Percentiles rank a stretch among this genome's conserved stretches.
Evolutionary conservation across 2,113 vertebrate species (phyloP).

Genomic region (Coregonus clupeaformis): DNA sequence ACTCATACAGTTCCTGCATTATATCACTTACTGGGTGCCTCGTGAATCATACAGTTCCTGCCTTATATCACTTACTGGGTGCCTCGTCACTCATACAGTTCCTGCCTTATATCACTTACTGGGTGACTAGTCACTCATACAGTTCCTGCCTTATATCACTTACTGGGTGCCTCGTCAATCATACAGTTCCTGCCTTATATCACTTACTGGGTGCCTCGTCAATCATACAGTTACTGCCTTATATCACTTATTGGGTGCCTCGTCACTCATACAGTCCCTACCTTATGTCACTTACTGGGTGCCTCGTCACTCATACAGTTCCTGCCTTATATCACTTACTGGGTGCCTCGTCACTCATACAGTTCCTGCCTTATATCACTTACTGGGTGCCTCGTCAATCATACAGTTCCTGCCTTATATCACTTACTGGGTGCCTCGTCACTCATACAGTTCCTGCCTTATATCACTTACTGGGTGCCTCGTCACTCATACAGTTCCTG

Average conservation of each 20-base stretch:
- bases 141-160: slow-evolving; percentile 18
- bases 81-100: not conserved
- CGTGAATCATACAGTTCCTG: slow-evolving; percentile 1
- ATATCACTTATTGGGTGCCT: slow-evolving; percentile 34
- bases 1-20: slow-evolving; percentile 10
- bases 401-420: slow-evolving; percentile 20
- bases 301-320: not conserved
- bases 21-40: slow-evolving; percentile 34
- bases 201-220: slow-evolving; percentile 29
- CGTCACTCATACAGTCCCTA: slow-evolving; percentile 4
- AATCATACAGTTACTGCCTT: slow-evolving; percentile 5
- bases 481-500: slow-evolving; percentile 4
- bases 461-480: slow-evolving; percentile 34
- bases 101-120: slow-evolving; percentile 28
- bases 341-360: slow-evolving; percentile 16
- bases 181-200: slow-evolving; percentile 20
- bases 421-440: slow-evolving; percentile 29
- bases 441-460: slow-evolving; percentile 10
- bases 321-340: slow-evolving; percentile 28
- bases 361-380: slow-evolving; percentile 18
- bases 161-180: slow-evolving; percentile 28
- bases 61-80: slow-evolving; percentile 36
- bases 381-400: slow-evolving; percentile 28
- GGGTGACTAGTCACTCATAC: slow-evolving; percentile 14
- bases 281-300: slow-evolving; percentile 36